A percentile compares a stretch with the other conserved stretches of the same genome.
Conservation (phyloP, 2,113 vertebrate species). For the Rousettus leschenaultii region DNA sequence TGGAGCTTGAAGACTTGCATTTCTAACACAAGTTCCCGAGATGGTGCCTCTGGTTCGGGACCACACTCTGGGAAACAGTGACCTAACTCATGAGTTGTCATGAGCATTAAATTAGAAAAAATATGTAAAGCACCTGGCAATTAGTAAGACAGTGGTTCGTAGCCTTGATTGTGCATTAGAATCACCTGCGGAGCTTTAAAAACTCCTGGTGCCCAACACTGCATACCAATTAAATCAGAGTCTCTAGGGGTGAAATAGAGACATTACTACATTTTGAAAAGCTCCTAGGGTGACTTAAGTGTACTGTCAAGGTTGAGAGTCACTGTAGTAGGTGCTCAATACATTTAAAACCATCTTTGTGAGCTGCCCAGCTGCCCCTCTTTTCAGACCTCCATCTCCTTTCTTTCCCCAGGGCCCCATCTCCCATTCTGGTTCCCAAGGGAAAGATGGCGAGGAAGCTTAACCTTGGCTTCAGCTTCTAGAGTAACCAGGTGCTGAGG, state of each 20-base stretch:
- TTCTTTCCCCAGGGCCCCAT: background rate
- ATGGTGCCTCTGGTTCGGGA: background rate
- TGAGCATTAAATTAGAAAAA: background rate
- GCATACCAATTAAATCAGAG: background rate
- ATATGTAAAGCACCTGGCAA: background rate
- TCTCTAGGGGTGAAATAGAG: background rate
- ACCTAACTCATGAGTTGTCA: fast-evolving
- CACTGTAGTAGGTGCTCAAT: background rate
- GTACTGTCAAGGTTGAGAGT: background rate
- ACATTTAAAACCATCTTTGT: background rate
- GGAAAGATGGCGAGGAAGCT: background rate
- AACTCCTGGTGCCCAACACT: background rate
- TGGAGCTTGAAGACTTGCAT: background rate
- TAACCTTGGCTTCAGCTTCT: background rate
- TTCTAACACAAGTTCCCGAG: background rate
- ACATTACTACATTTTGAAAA: background rate
- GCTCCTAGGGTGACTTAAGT: background rate
- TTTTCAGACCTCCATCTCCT: background rate
- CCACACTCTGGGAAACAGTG: background rate
- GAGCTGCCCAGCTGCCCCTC: background rate
- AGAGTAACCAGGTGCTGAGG: background rate
- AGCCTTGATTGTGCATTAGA: background rate
- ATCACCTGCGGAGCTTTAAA: background rate
- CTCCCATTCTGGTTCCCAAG: background rate
- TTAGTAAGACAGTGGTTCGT: background rate